Evolutionary conservation across 2,888 invertebrate species (phyloP), one percentile per base, ranked within the genome.

Genomic region (Pediacus dermestoides): DNA sequence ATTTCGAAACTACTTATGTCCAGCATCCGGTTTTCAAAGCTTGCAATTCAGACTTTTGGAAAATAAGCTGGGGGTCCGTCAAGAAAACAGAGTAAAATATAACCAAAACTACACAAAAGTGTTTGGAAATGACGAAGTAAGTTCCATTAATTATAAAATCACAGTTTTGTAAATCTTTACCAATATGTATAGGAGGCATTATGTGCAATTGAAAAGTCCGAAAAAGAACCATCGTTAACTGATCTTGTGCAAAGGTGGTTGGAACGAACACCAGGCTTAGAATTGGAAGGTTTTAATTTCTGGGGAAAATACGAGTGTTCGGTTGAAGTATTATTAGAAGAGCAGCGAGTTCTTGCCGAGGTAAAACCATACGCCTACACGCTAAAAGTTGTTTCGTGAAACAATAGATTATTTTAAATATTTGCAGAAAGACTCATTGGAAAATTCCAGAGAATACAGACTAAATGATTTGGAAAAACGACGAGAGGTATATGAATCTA

Each of bases 1-100:
- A 61, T 99, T 99, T 70, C 81, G 97, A 30, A 81, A 87, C 50
- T 91, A 91, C 63, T 73, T 99, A 21, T 85, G 89, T 7, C 91
- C 97, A 0, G 95, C 97, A 0, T 97, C 97, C 0, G 99, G 99
- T 1, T 99, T 99, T 67, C 99, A 99, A 66, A 96, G 95, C 59
- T 70, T 95, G 21, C 93, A 99, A 68, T 99, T 99, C 68, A 81
- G 99, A 9, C 73, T 99, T 11, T 71, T 99, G 37, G 99, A 99
- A 71, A 99, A 97, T 65, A 97, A 96, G 71, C 63, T 88, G 46
- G 88, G 88, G 1, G 72, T 88, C 1, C 80, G 81, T 37, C 79
- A 87, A 66, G 91, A 92, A 36, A 79, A 89, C 49, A 80, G 97
- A 1, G 90, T 94, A 1, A 87, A 89, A 61, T 96, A 95, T 70